Base-by-base conservation (phyloP, 2,797 vertebrate species). In the Gephyroberyx darwinii region DNA sequence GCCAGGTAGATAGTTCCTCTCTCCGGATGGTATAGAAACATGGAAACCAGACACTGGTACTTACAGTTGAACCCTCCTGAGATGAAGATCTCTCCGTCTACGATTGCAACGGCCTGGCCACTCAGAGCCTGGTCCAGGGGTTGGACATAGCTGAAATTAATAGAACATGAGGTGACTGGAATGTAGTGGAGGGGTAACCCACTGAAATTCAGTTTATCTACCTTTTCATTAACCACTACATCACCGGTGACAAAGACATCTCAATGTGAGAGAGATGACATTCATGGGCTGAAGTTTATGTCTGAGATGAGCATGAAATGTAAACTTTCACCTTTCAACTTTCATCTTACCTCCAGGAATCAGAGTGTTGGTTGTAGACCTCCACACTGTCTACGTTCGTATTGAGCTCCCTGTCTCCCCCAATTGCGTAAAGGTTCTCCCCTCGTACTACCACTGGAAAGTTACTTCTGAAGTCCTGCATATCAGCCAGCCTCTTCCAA, bases 391-490 rank as follows among this genome's bases (percentile, higher is more conserved):
- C 88, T 31, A 92, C 6, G 45, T 94, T 94, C 78, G 74, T 90
- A 71, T 88, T 91, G 69, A 93, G 86, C 65, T 93, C 86, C 48
- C 78, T 89, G 77, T 95, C 94, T 76, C 94, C 94, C 65, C 93
- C 94, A 5, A 94, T 86, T 45, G 93, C 93, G 12, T 90, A 94
- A 43, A 94, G 87, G 0, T 14, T 50, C 0, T 74, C 62, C n/a
- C 77, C 69, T 2, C 77, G 75, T 7, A 84, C 90, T 59, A 91
- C 82, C 47, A 92, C 0, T 14, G 86, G 83, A 59, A 94, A 93
- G 84, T 93, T 94, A 73, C 93, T 94, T 73, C 94, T 90, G 2
- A 83, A 71, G 71, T 94, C 93, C 39, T 83, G 89, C 93, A 95
- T 92, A 80, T 94, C 92, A 2, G 90, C 75, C 39, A 93, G 72